Base-by-base conservation (phyloP, 2,113 vertebrate genomes). In the Plecturocebus donacophilus region DNA sequence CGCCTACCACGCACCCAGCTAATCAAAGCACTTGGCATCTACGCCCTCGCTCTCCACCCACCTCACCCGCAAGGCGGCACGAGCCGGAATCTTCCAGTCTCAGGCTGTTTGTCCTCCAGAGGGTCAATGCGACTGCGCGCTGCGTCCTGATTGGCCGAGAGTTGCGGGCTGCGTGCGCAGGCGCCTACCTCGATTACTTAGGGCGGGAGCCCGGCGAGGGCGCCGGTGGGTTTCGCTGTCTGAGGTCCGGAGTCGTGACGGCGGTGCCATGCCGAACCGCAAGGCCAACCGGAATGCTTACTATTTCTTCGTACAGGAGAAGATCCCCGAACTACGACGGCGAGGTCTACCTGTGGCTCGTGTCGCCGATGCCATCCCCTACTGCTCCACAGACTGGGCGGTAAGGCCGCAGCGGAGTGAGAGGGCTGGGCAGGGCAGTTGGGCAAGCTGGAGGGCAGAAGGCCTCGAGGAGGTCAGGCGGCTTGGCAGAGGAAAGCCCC, bases 371-470 rank as follows among this genome's bases (percentile, higher is more conserved):
- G 98, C 98, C 49, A 19, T 98, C 6, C 98, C 99, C 0, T 88
- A 86, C 94, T 99, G 99, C 96, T 97, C 97, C 0, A 27, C 88
- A 6, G 98, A 98, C 0, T 99, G 99, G 99, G 97, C 54, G 97
- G 99, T 99, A 89, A 98, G 98, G 87, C 96, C 0, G 35, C 7
- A 23, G 87, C 47, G 8, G 20, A 52, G 40, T 6, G 76, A 66
- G 45, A 8, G 27, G 38, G 56, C 30, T 16, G 8, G 71, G 76
- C 87, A 42, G 90, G 86, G 81, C 61, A 32, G 76, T 96, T 87
- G 87, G 68, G 83, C 45, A 3, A 17, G 56, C 9, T 42, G 30
- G 58, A 56, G 80, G 87, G 82, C 47, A 2, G 32, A 52, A 32
- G 70, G 52, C 76, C 49, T 56, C 13, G 5, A 40, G 47, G 56